Conservation (phyloP, 1,140 invertebrate genomes). For the Diorhabda elongata region DNA sequence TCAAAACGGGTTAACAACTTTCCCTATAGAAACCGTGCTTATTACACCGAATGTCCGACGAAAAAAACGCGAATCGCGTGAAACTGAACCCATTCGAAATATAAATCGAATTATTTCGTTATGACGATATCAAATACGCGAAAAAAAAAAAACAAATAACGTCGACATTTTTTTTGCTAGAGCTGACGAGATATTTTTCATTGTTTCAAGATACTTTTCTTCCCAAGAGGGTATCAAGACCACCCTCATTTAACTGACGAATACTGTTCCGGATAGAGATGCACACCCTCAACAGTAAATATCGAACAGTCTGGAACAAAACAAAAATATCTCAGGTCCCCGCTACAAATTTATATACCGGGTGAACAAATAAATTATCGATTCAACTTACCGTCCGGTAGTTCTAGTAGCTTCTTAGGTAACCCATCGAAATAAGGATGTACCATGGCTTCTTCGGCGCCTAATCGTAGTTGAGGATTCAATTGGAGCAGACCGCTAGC, state of each 20-base stretch:
- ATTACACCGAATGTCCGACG: no score
- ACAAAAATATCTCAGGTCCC: constrained; percentile 11
- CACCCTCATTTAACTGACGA: constrained; percentile 42
- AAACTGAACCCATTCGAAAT: no score
- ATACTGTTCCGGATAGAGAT: constrained; percentile 63
- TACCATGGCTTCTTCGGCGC: constrained; percentile 80
- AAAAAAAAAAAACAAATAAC: neutral
- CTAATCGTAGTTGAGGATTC: constrained; percentile 80
- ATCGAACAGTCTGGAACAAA: constrained; percentile 81
- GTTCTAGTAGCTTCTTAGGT: constrained; percentile 81
- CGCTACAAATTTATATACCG: no score
- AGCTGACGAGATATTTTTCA: constrained; percentile 8
- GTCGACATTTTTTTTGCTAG: neutral
- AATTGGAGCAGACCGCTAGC: constrained; percentile 81
- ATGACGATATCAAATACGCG: no score
- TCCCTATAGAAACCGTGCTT: no score
- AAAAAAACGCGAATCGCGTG: no score
- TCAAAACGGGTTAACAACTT: no score
- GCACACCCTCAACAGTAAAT: constrained; percentile 85
- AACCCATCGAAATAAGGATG: constrained; percentile 89
- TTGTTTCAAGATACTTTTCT: constrained; percentile 28
- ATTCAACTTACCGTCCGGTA: constrained; percentile 75
- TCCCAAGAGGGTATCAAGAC: constrained; percentile 32
- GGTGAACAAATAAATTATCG: neutral
- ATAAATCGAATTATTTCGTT: no score